Conservation (phyloP, 2,888 invertebrate species). For the Serrognathus titanus region DNA sequence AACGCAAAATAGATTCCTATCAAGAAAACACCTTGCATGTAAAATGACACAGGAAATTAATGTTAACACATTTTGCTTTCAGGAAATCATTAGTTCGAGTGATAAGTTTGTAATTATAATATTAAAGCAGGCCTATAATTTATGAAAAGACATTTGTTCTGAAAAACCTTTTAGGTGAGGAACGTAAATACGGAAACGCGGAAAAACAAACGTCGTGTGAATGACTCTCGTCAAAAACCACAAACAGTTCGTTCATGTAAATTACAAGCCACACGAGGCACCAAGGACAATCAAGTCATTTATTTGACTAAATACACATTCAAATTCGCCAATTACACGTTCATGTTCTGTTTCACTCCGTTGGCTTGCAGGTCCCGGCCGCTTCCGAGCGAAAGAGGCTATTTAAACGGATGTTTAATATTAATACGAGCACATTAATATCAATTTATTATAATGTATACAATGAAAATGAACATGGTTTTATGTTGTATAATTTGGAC, state of each 20-base stretch:
- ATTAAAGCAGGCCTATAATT: too few relatives aligned
- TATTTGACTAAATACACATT: slow-evolving; percentile 1
- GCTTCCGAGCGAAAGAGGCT: too few relatives aligned
- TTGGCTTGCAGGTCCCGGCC: neutral
- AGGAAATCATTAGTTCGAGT: too few relatives aligned
- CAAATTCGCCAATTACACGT: neutral
- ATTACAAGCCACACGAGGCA: slow-evolving; percentile 21
- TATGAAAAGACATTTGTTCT: too few relatives aligned
- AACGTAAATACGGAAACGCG: neutral
- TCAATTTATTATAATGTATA: slow-evolving; percentile 1
- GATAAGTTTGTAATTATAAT: too few relatives aligned
- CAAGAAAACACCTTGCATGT: too few relatives aligned
- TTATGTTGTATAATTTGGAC: too few relatives aligned
- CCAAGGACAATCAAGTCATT: slow-evolving; percentile 16
- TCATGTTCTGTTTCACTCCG: neutral
- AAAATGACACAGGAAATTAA: too few relatives aligned
- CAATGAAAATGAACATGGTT: neutral
- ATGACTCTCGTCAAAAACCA: neutral
- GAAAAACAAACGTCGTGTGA: neutral
- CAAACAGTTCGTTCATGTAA: slow-evolving; percentile 6
- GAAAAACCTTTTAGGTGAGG: too few relatives aligned
- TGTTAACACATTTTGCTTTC: too few relatives aligned
- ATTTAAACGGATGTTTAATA: neutral
- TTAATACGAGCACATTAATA: neutral
- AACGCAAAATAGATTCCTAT: too few relatives aligned